Base-by-base conservation (phyloP, 2,888 invertebrate genomes). In the Pharmacophagus antenor region DNA sequence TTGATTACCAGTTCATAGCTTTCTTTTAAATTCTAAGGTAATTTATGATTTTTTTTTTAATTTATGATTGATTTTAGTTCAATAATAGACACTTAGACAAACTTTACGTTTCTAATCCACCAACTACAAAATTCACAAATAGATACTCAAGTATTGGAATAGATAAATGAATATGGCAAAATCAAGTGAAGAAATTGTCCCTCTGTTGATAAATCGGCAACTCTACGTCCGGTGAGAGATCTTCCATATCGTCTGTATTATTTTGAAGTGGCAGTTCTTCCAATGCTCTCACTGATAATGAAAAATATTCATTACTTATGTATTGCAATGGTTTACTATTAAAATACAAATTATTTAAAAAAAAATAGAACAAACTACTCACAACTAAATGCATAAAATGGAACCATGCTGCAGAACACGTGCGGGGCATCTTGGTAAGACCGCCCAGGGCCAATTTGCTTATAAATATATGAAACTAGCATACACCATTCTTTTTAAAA, bases 181-280 rank as follows among this genome's bases (percentile, higher is more conserved):
- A 68, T 85, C 90, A 93, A 63, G 92, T 92, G 81, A 94, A 96
- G 89, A 93, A 96, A 83, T 96, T 96, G 77, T 96, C 96, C 77
- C 96, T 93, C 84, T 96, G 96, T 84, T 97, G 96, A 79, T 95
- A 95, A 66, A 96, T 92, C 56, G 96, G 96, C 79, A 96, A 91
- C 78, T 95, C 94, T 58, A 95, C 94, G 70, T 94, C 93, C 42
- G 96, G 96, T 53, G 95, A 95, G 22, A 92, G 91, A 74, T 95
- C 95, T 58, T 95, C 95, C 69, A 94, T 93, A 60, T 95, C 94
- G 64, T 92, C 90, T 69, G 86, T 88, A 62, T 90, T 79, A 62
- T 89, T 84, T 69, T 93, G 91, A 62, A 91, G 84, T 59, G 94
- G 94, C 79, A 94, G 89, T 72, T 93, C 93, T 72, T 95, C 94